Evolutionary conservation across 2,113 vertebrate species (phyloP), one percentile per base, ranked within the genome.

Genomic region (Actenoides lindsayi): DNA sequence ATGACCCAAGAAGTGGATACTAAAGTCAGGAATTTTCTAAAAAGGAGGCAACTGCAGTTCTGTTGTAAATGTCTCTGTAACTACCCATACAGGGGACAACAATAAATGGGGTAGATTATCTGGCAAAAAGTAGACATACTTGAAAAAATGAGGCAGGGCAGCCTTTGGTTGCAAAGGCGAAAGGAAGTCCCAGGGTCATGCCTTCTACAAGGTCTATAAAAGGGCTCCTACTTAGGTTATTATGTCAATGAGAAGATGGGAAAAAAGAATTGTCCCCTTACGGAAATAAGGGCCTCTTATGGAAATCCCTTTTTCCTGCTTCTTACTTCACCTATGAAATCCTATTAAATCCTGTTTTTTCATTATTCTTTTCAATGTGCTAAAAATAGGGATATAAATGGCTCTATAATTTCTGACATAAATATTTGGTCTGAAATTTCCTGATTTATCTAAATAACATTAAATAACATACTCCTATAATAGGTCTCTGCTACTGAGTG

Each of bases 391-490:
- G 27, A 46, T 78, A 53, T 64, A 97, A 95, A 95, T 60, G 54
- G 35, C 11, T 82, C 13, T 65, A 71, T 73, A 88, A 93, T 94
- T 93, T 92, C 84, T 91, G 62, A 37, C 51, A 56, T 77, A 94
- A 97, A 93, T 83, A 93, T 94, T 90, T 89, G 39, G 21, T 76
- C 79, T 94, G 91, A 91, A 87, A 77, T 93, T 97, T 94, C 94
- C 80, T 81, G 81, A 78, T 86, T 82, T 94, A 90, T 59, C 51
- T 79, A 48, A 83, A 80, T 54, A 81, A 64, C 51, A 73, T 71
- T 89, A 87, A 84, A 30, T 77, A 80, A 6, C 28, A 25, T 86
- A 68, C 33, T 86, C 46, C 14, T 60, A 62, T 89, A 83, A 94
- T 30, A 74, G 10, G 56, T 46, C 18, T 89, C 59, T 80, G 54